Evolutionary conservation across 2,888 invertebrate genomes (phyloP), one percentile per base, ranked within the genome.

Genomic region (Sipha maydis): DNA sequence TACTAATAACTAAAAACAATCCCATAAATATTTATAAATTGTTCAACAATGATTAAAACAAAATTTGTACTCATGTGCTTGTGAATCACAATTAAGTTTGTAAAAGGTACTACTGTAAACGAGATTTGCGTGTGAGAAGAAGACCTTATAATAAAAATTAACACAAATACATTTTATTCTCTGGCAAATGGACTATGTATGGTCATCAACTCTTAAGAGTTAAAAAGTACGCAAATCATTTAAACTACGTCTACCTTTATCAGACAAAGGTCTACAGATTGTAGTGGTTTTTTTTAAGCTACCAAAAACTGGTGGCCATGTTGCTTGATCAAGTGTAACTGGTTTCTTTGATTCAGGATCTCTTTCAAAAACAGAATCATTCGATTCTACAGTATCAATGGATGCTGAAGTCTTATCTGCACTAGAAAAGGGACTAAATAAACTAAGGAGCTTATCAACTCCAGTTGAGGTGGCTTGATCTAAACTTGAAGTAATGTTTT

Each of bases 51-150:
- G 75, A 88, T 82, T 82, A 88, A 86, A 88, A 88, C 41, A 88
- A 88, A 88, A 88, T 88, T 88, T 88, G 88, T 88, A 88, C 88
- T 88, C 25, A 48, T 88, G 88, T 88, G 88, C 79, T 88, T 88
- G 61, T 82, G 48, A 88, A 88, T 88, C 88, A 88, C 88, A 88
- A 88, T 88, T 56, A 82, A 82, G 88, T 82, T 82, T 86, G 71
- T 82, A 85, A 85, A 78, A 76, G 34, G 41, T 80, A 82, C 75
- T 88, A 78, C 80, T 75, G 88, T 75, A 75, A 82, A 88, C 80
- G 48, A 88, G 41, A 88, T 75, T 86, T 79, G 71, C 17, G 41
- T 38, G 82, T 34, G 34, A 80, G 1, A 4, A 38, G 48, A 54
- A 41, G 56, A 75, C 19, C 75, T 82, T 76, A 82, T 1, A 76